Base-by-base conservation (phyloP, 2,888 invertebrate species). In the Boloria euphrosyne region DNA sequence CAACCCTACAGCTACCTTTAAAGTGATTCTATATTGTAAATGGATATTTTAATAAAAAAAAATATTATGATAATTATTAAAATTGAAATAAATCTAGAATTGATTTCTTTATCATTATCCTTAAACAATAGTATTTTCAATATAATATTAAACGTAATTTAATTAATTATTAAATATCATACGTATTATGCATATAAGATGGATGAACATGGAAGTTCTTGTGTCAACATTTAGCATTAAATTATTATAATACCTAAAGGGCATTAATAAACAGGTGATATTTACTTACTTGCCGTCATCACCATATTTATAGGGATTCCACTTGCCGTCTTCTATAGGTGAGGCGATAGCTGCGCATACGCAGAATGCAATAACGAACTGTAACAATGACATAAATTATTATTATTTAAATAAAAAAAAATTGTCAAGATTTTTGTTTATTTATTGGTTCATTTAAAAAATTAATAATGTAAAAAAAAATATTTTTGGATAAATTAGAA, bases 231-330 rank as follows among this genome's bases (percentile, higher is more conserved):
- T 17, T 49, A 31, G 31, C n/a, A 51, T 57, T 63, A 51, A 22
- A 22, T 22, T 22, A 53, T 65, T 38, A 47, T 52, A 57, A 53
- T 65, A 38, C 57, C 46, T 54, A 46, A 50, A 44, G 55, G 62
- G 60, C 61, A 61, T 62, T 55, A 57, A 31, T 62, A 62, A 65
- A 57, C 62, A 55, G 54, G 73, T 85, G 81, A 74, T 80, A 85
- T 86, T 85, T 83, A 87, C 90, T 87, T 83, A 91, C 91, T 87
- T 91, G 85, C 91, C 91, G 73, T 69, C 55, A 54, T 82, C 83
- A 66, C 90, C 90, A 74, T 82, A 89, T 79, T 81, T 83, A 76
- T 86, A 82, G 38, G 90, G 86, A 77, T 86, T 74, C 91, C 91
- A 92, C 74, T 68, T 81, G 71, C 92, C 92, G 65, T 87, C 87